Evolutionary conservation across 2,113 vertebrate genomes (phyloP), one percentile per base, ranked within the genome.

Genomic region (Xerus inauris): DNA sequence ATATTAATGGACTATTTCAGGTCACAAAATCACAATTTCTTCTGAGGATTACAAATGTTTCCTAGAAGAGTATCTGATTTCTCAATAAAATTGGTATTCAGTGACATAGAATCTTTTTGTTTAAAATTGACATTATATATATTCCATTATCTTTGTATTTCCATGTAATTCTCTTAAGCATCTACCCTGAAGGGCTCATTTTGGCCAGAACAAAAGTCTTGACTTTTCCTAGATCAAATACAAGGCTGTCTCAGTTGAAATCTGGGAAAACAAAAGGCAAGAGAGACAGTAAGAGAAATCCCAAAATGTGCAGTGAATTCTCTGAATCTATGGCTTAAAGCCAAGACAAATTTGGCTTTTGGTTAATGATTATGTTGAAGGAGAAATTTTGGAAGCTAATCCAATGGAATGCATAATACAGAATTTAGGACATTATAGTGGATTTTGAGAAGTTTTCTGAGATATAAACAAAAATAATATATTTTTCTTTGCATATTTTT

Each of bases 81-180:
- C 9, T 65, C 19, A 91, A 38, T 49, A 1, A 75, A 89, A 59
- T 10, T 95, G 30, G 10, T 83, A 83, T 89, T 89, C 77, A 79
- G 32, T 81, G 42, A 73, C 17, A 77, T 14, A 83, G 35, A 94
- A 64, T 0, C 19, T 51, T 73, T 42, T 89, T 83, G 4, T 67
- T 96, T 69, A 96, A 83, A 94, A 38, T 8, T 87, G 17, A 88
- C 22, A 30, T 96, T 94, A 6, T 69, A n/a, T 71, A 81, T 28
- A 86, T 42, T 83, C 10, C 17, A 65, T 57, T 87, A n/a, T 64
- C 83, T 45, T n/a, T 47, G 12, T 76, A 89, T 77, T 59, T 84
- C 24, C 35, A 89, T 30, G 38, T 62, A 77, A 59, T 59, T 76
- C 67, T 92, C 47, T 40, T 64, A 94, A 92, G 47, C 51, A 42